Evolutionary conservation across 1,140 invertebrate genomes (phyloP).

Genomic region (Nymphalis io): DNA sequence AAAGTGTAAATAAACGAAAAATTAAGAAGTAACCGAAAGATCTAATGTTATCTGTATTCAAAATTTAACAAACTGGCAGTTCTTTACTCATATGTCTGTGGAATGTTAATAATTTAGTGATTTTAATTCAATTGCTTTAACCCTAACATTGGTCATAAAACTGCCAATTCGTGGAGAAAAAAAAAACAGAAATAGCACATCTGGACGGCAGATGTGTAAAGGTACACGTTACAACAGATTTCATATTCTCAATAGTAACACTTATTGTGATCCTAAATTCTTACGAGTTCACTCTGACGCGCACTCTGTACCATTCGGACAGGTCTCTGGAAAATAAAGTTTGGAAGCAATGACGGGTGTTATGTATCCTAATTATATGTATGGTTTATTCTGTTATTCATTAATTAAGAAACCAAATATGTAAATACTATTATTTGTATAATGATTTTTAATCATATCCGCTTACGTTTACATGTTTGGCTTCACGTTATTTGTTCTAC

Average conservation of each 20-base stretch:
- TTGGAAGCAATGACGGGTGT: slow-evolving; percentile 77
- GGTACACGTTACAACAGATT: slow-evolving; percentile 76
- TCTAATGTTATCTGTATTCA: slow-evolving; percentile 36
- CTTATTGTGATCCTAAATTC: slow-evolving; percentile 74
- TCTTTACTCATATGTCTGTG: slow-evolving; percentile 42
- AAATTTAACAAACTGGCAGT: slow-evolving; percentile 68
- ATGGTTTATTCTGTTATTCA: slow-evolving; percentile 24
- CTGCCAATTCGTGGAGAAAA: slow-evolving; percentile 71
- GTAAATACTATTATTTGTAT: background rate
- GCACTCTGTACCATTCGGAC: slow-evolving; percentile 87
- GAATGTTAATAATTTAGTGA: slow-evolving; percentile 34
- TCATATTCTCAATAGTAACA: slow-evolving; percentile 74
- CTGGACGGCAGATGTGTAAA: slow-evolving; percentile 77
- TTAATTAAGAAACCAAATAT: slow-evolving; percentile 12
- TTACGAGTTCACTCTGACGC: slow-evolving; percentile 89
- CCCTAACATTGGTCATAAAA: slow-evolving; percentile 50
- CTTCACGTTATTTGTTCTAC: background rate
- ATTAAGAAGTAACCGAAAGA: slow-evolving; percentile 35
- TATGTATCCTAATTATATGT: slow-evolving; percentile 45
- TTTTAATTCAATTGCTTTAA: slow-evolving; percentile 30
- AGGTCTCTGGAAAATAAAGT: slow-evolving; percentile 88
- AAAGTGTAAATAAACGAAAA: slow-evolving; percentile 19
- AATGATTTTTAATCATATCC: background rate
- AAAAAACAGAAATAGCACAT: slow-evolving; percentile 72
- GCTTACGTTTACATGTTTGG: background rate